Evolutionary conservation across 2,113 vertebrate genomes (phyloP).

Genomic region (Petaurus breviceps): DNA sequence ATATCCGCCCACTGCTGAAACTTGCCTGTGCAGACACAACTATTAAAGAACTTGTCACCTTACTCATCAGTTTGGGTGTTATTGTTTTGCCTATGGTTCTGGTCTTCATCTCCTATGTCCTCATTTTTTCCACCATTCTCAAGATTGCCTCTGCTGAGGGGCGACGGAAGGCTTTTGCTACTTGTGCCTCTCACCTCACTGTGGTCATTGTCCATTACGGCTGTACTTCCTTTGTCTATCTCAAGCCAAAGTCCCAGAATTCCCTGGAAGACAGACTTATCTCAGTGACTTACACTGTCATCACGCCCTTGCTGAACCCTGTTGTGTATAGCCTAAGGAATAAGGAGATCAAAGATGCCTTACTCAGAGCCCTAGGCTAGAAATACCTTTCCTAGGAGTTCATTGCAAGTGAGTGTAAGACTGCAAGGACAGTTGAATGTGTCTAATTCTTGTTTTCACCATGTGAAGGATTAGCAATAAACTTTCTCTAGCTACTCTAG

Average conservation of each 20-base stretch:
- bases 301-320: constrained; percentile 39
- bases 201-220: constrained; percentile 59
- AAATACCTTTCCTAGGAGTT: constrained; percentile 2
- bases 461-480: neutral
- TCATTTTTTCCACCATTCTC: constrained; percentile 57
- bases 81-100: constrained; percentile 55
- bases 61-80: constrained; percentile 53
- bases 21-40: constrained; percentile 41
- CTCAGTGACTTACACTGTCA: constrained; percentile 57
- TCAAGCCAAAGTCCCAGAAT: constrained; percentile 54
- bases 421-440: neutral
- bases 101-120: constrained; percentile 56
- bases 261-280: constrained; percentile 54
- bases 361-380: constrained; percentile 34
- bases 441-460: neutral
- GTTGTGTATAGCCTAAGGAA: constrained; percentile 57
- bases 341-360: constrained; percentile 58
- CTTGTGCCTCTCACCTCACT: constrained; percentile 53
- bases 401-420: neutral
- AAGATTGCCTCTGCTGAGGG: constrained; percentile 55
- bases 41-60: constrained; percentile 42
- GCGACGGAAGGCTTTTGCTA: constrained; percentile 53
- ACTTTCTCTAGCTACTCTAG: neutral
- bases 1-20: constrained; percentile 47
- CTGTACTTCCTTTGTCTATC: constrained; percentile 60